Evolutionary conservation across 2,888 invertebrate genomes (phyloP), one percentile per base, ranked within the genome.

Genomic region (Panzeria rudis): DNA sequence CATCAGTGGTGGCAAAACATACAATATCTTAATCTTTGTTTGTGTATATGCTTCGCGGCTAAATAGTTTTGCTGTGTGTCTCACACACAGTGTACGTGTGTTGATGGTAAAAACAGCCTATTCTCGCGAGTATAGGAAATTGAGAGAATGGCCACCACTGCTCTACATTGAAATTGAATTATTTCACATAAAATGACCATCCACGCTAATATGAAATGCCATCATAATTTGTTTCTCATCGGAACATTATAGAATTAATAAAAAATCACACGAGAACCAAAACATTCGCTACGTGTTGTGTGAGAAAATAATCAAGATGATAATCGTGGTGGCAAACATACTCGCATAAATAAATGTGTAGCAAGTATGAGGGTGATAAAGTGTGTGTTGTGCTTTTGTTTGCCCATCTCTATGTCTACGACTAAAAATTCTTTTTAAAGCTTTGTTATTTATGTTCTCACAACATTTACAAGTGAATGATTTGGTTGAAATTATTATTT

Each of bases 231-330:
- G 66, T 47, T 83, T 84, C 87, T 54, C 85, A 86, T 84, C 85
- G 89, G 78, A 84, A 85, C 50, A 75, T 85, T 66, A 17, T 76
- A 35, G 80, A 78, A 76, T 78, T 79, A 83, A 73, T 81, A 87
- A 88, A 89, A n/a, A 87, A 90, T 91, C 91, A 91, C 91, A 91
- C 91, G 91, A 90, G 91, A 91, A 91, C 89, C 66, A 76, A 76
- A 86, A 77, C 90, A 90, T 89, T 88, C 89, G 87, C 71, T 86
- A 84, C 79, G 69, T 73, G 61, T 44, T 56, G 84, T 85, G 83
- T 84, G 84, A 56, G 84, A 84, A 83, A 47, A 59, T 50, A 68
- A 68, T 25, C 73, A 64, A 72, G 35, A 59, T 66, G 77, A 72
- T 83, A 77, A 61, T 83, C 76, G 62, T 71, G 73, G 62, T 71